Evolutionary conservation across 2,888 invertebrate species (phyloP), one percentile per base, ranked within the genome.

Genomic region (Spisula solida): DNA sequence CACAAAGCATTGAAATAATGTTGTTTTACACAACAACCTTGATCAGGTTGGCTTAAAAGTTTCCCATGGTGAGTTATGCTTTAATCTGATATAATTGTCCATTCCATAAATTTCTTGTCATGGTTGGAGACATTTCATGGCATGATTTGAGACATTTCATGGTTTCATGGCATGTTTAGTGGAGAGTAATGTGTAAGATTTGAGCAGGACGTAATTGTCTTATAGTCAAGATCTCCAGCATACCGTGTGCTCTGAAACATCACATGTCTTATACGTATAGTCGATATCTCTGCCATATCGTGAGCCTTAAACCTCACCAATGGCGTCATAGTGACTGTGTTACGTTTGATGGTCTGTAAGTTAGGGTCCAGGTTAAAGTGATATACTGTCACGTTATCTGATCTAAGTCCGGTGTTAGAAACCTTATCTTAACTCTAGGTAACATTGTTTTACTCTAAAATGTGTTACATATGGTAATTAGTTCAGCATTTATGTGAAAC

Each of bases 381-480:
- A 75, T 31, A 75, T 31, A 75, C 34, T 34, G 34, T 31, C 34
- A 75, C 34, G 6, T 31, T 31, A 34, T 75, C 34, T 75, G 60
- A 34, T 75, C 31, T 31, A 4, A 75, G 75, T 31, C 75, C 34
- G 18, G 2, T 12, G 75, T 16, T 75, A 34, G 75, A 75, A 75
- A 16, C 75, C 34, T 75, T 75, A 75, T 75, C 75, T 75, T 31
- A 75, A 75, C 75, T 16, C 16, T 25, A 31, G 20, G 75, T 75
- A 75, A 75, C 75, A 31, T 31, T 75, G 31, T 18, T 75, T 16
- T 0, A 34, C 31, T 75, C 75, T 34, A 16, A 75, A 34, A 31
- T 75, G 31, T 75, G 75, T 75, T 31, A 75, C 34, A 31, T 75
- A 34, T 75, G 75, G 31, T 75, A 75, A 75, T 75, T 75, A 75